Percentiles rank a stretch among this genome's conserved stretches.
Evolutionary conservation across 1,140 invertebrate genomes (phyloP).

Genomic region (Diprion similis): DNA sequence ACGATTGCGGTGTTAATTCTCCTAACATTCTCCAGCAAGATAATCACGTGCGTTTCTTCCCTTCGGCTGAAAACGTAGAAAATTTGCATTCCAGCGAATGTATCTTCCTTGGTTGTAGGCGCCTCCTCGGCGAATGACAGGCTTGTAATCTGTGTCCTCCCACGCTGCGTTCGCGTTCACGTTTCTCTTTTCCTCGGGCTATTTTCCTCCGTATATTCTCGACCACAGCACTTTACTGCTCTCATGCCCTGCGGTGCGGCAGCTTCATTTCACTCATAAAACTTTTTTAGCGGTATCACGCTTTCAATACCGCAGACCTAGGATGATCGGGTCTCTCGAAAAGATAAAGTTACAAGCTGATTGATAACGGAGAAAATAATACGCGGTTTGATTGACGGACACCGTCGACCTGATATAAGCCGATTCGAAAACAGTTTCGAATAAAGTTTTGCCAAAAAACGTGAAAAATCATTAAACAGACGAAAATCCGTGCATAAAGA

Average conservation of each 20-base stretch:
- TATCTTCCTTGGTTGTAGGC: conserved; percentile 10
- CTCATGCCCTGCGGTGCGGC: neutral
- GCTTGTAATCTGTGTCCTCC: conserved; percentile 39
- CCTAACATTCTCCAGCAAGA: neutral
- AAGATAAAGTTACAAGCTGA: too few species aligned
- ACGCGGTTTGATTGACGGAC: too few species aligned
- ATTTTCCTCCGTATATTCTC: conserved; percentile 12
- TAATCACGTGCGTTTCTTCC: neutral
- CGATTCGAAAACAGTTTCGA: too few species aligned
- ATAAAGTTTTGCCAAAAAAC: too few species aligned
- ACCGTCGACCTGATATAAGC: too few species aligned
- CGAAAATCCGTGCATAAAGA: too few species aligned
- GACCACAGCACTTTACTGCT: neutral
- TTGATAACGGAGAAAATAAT: too few species aligned
- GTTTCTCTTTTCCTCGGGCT: conserved; percentile 9
- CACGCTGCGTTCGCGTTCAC: conserved; percentile 21
- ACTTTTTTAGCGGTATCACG: too few species aligned
- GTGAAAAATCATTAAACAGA: too few species aligned
- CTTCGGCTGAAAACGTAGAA: neutral
- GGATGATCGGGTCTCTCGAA: too few species aligned
- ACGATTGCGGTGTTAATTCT: neutral
- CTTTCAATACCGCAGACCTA: too few species aligned
- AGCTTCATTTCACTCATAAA: too few species aligned
- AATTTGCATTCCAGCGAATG: conserved; percentile 8
- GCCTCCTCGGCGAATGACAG: conserved; percentile 32